A percentile compares a stretch with the other conserved stretches of the same genome.
These are phyloP conservation scores for Hydropsyche betteni DNA, from an alignment of 2,888 invertebrate species.

Conservation along the genomic window DNA sequence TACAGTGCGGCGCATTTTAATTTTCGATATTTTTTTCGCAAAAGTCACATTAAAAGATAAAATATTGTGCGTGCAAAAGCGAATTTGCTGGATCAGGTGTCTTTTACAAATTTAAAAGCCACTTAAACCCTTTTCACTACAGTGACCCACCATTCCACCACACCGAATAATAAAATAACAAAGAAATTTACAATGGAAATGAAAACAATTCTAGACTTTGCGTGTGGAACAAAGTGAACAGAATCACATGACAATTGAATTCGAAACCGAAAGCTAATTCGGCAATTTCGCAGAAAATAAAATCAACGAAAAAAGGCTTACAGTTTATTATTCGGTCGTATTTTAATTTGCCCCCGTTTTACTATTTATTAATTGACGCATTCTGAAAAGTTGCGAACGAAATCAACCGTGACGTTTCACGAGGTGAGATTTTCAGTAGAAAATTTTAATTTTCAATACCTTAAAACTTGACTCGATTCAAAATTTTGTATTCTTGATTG, in stretches of 20 bases:
- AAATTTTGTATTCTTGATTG: neutral
- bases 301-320: too few relatives aligned
- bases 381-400: too few relatives aligned
- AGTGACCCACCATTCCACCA: neutral
- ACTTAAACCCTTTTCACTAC: conserved; percentile 15
- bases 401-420: too few relatives aligned
- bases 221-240: too few relatives aligned
- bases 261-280: too few relatives aligned
- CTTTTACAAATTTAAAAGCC: conserved; percentile 23
- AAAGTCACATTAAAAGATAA: neutral
- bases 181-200: conserved; percentile 7
- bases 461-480: neutral
- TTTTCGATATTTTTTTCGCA: neutral
- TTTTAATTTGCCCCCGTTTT: too few relatives aligned
- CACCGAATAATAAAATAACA: neutral
- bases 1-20: neutral
- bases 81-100: conserved; percentile 12
- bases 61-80: neutral
- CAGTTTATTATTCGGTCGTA: too few relatives aligned
- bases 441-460: too few relatives aligned
- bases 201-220: neutral
- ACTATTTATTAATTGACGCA: too few relatives aligned
- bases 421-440: too few relatives aligned
- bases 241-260: too few relatives aligned
- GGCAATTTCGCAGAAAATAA: too few relatives aligned